Evolutionary conservation across 2,113 vertebrate species (phyloP), one percentile per base, ranked within the genome.

Genomic region (Caranx melampygus): DNA sequence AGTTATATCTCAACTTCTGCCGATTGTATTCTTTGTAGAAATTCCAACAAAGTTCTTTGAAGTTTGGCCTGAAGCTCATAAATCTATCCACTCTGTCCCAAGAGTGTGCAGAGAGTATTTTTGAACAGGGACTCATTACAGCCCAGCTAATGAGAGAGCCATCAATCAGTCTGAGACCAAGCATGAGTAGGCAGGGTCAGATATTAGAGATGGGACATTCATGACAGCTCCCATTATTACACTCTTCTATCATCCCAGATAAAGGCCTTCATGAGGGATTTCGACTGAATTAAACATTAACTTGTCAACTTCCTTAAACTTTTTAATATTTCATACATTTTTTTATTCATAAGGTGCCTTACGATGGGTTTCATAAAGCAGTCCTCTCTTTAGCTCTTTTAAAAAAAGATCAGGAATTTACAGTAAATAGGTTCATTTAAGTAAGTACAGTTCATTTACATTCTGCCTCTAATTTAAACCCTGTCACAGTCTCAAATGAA

Each of bases 81-180:
- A 84, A 35, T 82, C 62, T 34, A 18, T 64, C 59, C 11, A 14
- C 47, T 8, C 57, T 54, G 58, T 51, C 70, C 7, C n/a, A 72
- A 45, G 47, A 64, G 42, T 16, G 42, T 15, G 60, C 31, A 37
- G 55, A 78, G 68, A 78, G 68, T 76, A 84, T 87, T 92, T 90
- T 65, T 79, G 49, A 75, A 84, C 65, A 6, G 59, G 45, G 79
- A 64, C 60, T 82, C 75, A 84, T 83, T 72, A 61, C 37, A 89
- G 57, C 70, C 44, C 63, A 67, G 40, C 44, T 94, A 88, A 92
- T 91, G 87, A 83, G 83, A 78, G 82, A 80, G 75, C 51, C 75
- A 90, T 92, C 87, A 66, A 75, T 92, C 91, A 85, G 82, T 75
- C 62, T 62, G 45, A 57, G 21, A 62, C 65, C 83, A 61, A 62